phyloP scores from a whole-genome alignment of 2,113 vertebrate genomes.

The Scortum barcoo region DNA sequence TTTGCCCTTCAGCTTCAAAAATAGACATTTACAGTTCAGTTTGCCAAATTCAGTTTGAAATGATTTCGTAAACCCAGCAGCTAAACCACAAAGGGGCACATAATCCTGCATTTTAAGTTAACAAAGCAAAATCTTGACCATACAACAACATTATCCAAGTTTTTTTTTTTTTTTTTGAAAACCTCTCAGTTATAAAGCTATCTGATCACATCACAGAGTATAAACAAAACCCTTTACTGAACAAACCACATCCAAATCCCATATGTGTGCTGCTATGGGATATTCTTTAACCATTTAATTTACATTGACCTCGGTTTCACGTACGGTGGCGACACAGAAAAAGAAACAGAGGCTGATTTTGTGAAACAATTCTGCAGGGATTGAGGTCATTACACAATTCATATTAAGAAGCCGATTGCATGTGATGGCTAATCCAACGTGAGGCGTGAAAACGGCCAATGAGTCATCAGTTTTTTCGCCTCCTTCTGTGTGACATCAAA shows the following conservation, averaged over 20 bases:
- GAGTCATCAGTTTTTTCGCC: constrained; percentile 69
- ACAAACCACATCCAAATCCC: constrained; percentile 12
- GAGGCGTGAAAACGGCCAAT: constrained; percentile 65
- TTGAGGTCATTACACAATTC: constrained; percentile 75
- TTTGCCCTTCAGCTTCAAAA: constrained; percentile 12
- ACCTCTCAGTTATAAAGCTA: not conserved
- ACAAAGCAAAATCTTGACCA: constrained; percentile 25
- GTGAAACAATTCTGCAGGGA: constrained; percentile 65
- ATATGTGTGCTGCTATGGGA: not conserved
- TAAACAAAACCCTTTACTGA: not conserved
- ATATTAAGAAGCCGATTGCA: constrained; percentile 72
- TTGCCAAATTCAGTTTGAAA: constrained; percentile 24
- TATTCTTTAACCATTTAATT: constrained; percentile 5
- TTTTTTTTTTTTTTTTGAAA: constrained; percentile 1
- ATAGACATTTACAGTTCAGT: constrained; percentile 24
- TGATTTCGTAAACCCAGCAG: constrained; percentile 32
- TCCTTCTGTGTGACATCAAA: constrained; percentile 42
- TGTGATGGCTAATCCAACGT: constrained; percentile 75
- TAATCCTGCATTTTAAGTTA: constrained; percentile 38
- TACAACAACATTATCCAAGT: not conserved
- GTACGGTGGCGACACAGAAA: constrained; percentile 53
- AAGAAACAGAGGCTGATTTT: constrained; percentile 52
- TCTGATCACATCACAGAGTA: not conserved
- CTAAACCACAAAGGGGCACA: constrained; percentile 35
- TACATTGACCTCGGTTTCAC: not conserved